Percentiles rank a stretch among this genome's conserved stretches.
phyloP scores from a whole-genome alignment of 2,888 invertebrate genomes.

The Anorthoa munda region DNA sequence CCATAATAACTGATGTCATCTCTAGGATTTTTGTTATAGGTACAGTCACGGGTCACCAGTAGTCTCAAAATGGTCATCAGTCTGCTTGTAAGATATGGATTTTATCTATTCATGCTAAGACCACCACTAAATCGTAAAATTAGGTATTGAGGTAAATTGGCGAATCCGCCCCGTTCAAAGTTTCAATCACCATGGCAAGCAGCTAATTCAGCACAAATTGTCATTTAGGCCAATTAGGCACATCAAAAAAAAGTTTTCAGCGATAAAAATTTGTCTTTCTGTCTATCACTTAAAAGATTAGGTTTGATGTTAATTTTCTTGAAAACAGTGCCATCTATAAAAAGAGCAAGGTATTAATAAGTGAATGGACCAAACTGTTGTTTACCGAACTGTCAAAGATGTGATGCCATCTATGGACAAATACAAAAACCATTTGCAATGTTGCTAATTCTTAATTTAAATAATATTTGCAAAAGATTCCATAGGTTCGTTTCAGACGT shows the following conservation, averaged over 20 bases:
- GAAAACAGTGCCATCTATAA: slow-evolving; percentile 37
- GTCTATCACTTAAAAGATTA: not conserved
- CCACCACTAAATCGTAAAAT: no score
- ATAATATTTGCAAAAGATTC: not conserved
- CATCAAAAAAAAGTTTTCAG: not conserved
- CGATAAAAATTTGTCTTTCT: not conserved
- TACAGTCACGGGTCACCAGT: no score
- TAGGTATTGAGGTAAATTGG: no score
- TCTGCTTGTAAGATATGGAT: not conserved
- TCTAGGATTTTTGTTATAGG: not conserved
- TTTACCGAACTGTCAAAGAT: not conserved
- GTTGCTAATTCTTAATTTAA: not conserved
- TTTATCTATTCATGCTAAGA: not conserved
- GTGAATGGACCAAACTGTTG: not conserved
- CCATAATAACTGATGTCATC: no score
- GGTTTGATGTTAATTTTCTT: not conserved
- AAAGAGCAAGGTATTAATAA: not conserved
- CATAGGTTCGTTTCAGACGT: accelerated
- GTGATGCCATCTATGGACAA: slow-evolving; percentile 48
- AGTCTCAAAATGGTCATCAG: not conserved
- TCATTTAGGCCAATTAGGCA: not conserved
- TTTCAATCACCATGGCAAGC: not conserved
- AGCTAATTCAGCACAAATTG: not conserved
- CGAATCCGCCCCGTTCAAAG: not conserved
- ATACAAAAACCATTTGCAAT: slow-evolving; percentile 4